phyloP scores from a whole-genome alignment of 2,797 vertebrate genomes.

The Rallus crepitans region DNA sequence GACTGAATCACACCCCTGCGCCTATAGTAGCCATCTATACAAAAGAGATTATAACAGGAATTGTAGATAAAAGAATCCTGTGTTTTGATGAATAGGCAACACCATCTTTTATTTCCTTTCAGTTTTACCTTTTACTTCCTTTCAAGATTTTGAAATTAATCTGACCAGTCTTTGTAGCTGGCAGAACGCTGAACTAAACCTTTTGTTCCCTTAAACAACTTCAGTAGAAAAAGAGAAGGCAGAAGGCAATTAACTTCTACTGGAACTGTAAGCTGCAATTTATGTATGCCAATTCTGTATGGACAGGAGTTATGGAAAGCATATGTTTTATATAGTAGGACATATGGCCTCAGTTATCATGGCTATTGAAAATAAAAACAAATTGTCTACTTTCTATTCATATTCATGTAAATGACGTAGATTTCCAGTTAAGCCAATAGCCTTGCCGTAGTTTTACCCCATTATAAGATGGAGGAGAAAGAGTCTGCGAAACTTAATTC shows the following conservation, averaged over 20 bases:
- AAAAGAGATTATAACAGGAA: not conserved
- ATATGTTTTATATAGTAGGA: not conserved
- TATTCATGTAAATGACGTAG: not conserved
- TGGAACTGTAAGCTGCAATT: not conserved
- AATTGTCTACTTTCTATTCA: not conserved
- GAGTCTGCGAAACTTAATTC: not conserved
- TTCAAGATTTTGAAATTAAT: not conserved
- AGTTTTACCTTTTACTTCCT: not conserved
- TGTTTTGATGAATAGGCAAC: not conserved
- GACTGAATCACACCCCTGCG: not conserved
- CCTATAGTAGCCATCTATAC: not conserved
- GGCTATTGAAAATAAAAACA: slow-evolving; percentile 13
- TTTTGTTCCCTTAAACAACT: not conserved
- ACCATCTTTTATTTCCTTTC: not conserved
- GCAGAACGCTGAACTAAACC: not conserved
- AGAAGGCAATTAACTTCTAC: not conserved
- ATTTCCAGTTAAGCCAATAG: not conserved
- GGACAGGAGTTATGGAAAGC: not conserved
- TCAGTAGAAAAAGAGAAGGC: not conserved
- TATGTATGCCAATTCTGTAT: not conserved
- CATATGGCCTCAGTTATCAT: not conserved
- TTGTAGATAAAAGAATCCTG: not conserved
- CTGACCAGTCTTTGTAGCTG: not conserved
- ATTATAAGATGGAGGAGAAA: not conserved
- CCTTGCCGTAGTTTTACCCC: not conserved